Evolutionary conservation across 2,888 invertebrate species (phyloP), one percentile per base, ranked within the genome.

Genomic region (Nudaria mundana): DNA sequence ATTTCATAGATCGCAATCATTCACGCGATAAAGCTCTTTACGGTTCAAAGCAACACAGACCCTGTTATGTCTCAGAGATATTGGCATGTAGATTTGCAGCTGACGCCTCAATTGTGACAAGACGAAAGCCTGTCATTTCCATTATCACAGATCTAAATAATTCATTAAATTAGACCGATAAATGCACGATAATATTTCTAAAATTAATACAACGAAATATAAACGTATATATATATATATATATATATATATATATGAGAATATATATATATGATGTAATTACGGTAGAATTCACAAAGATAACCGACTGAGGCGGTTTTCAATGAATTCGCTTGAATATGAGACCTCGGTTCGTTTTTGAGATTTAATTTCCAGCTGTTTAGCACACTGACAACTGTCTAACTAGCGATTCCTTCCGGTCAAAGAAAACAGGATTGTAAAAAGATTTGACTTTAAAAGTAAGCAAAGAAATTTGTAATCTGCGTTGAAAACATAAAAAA

Each of bases 321-420:
- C 56, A 51, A 57, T 58, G 52, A 60, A 70, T 66, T 63, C 68
- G 70, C 71, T 71, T 71, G 72, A 67, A 71, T 66, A 69, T 66
- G 56, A 63, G 64, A 67, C 66, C 65, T 63, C 66, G 59, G 64
- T 63, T 59, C 67, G 64, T 55, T 60, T 57, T 59, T 48, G 56
- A 5, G 63, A 73, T 72, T 73, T 71, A 71, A 73, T 72, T 71
- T 67, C 56, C 59, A 67, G 66, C 66, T 70, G 75, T 67, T 76
- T 67, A 70, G 68, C 60, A 56, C 55, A 61, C 57, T 48, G 44
- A 44, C 41, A 53, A 55, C 58, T 63, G 66, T 63, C 61, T 67
- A 63, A 63, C 55, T 53, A 45, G 66, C 56, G 63, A 63, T 63
- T 60, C 60, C 37, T 45, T 36, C 47, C 49, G 59, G 56, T 63